Conservation (phyloP, 92 coral and sea anemone species). For the Phenganax subtilis region DNA sequence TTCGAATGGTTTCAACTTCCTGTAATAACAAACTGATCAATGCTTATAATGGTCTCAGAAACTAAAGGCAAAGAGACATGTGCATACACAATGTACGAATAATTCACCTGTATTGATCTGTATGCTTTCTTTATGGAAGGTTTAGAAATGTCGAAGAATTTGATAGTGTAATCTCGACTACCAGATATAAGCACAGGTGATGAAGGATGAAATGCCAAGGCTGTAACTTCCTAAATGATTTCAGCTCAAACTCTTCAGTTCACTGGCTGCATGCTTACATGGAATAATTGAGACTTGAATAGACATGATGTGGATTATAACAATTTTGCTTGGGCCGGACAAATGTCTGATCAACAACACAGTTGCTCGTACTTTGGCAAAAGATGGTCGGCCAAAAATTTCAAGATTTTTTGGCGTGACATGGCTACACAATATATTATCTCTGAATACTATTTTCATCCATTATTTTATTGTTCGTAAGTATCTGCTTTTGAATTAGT, state of each 20-base stretch:
- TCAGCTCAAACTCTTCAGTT: background rate
- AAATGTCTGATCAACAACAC: no score
- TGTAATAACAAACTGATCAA: constrained; percentile 22
- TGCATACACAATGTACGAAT: background rate
- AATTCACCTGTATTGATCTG: constrained; percentile 74
- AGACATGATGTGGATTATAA: no score
- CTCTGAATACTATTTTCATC: no score
- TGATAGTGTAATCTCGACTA: constrained; percentile 78
- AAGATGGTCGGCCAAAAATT: no score
- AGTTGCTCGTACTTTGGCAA: no score
- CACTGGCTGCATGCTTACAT: background rate
- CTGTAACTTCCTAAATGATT: constrained; percentile 70
- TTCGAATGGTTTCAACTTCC: constrained; percentile 86
- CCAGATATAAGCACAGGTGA: constrained; percentile 80
- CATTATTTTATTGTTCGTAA: no score
- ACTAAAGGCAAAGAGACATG: background rate
- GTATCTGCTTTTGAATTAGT: no score
- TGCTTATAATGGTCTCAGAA: background rate
- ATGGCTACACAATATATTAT: no score
- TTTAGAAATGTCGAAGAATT: constrained; percentile 90
- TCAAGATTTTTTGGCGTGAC: no score
- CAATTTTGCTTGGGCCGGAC: no score
- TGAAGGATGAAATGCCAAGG: constrained; percentile 79
- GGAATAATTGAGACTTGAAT: background rate
- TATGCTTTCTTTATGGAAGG: constrained; percentile 97